phyloP scores from a whole-genome alignment of 2,888 invertebrate species.

The Galerucella nymphaeae region DNA sequence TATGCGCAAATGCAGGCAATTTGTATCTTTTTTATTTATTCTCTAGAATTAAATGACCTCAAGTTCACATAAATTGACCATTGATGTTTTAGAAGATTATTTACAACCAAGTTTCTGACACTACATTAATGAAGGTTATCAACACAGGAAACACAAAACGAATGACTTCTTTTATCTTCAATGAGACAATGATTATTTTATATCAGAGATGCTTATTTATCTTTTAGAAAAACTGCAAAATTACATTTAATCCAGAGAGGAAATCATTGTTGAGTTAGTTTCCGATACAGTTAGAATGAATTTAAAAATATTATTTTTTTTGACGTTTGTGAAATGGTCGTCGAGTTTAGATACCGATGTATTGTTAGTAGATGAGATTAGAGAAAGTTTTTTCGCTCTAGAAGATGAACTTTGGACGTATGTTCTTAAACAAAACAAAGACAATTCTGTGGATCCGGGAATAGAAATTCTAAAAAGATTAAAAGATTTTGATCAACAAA shows the following conservation, averaged over 20 bases:
- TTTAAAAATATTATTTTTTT: slow-evolving; percentile 15
- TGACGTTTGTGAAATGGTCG: slow-evolving; percentile 7
- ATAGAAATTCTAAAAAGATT: slow-evolving; percentile 25
- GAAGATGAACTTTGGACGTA: slow-evolving; percentile 67
- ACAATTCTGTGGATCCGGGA: slow-evolving; percentile 27
- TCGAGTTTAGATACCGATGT: slow-evolving; percentile 23
- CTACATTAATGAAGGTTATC: background rate
- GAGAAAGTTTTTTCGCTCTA: slow-evolving; percentile 70
- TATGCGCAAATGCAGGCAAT: background rate
- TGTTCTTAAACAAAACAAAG: slow-evolving; percentile 44
- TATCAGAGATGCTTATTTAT: background rate
- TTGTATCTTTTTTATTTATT: background rate
- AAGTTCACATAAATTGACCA: background rate
- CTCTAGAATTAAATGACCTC: background rate
- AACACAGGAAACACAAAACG: background rate
- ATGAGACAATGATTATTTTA: background rate
- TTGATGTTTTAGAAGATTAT: background rate
- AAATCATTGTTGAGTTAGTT: background rate
- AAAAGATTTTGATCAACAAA: slow-evolving; percentile 28
- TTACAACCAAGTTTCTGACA: background rate
- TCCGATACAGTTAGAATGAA: background rate
- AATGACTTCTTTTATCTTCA: background rate
- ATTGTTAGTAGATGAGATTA: slow-evolving; percentile 69
- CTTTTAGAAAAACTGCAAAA: background rate
- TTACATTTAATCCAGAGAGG: background rate